Percentiles rank a stretch among this genome's conserved stretches.
Conservation (phyloP, 2,888 invertebrate genomes). For the Trichogramma evanescens region DNA sequence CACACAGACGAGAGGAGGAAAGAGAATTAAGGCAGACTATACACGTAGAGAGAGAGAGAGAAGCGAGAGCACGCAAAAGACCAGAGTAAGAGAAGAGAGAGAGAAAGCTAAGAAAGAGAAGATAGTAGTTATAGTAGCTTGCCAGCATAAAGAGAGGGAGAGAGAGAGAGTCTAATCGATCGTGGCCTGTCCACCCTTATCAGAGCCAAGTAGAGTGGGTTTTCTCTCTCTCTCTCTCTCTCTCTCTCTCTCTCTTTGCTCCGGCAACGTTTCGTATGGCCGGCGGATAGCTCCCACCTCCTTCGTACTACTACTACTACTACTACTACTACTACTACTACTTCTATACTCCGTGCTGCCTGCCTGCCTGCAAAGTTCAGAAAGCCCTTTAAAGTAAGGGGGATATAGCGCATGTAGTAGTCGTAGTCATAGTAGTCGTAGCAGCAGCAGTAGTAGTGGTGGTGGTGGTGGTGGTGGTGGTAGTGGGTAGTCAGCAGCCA, state of each 20-base stretch:
- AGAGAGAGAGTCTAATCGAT: conserved; percentile 43
- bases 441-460: not conserved
- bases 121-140: conserved; percentile 15
- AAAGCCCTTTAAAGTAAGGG: conserved; percentile 46
- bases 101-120: conserved; percentile 21
- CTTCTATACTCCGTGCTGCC: conserved; percentile 15
- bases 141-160: conserved; percentile 28
- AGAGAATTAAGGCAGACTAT: conserved; percentile 18
- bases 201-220: conserved; percentile 27
- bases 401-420: conserved; percentile 24
- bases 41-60: not conserved
- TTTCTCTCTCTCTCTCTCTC: not conserved
- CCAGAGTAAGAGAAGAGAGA: conserved; percentile 2
- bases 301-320: conserved; percentile 15
- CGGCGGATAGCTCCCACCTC: conserved; percentile 32
- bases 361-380: conserved; percentile 8
- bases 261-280: conserved; percentile 41
- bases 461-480: not conserved
- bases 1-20: conserved; percentile 8
- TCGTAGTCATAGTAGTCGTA: not conserved
- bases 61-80: conserved; percentile 1
- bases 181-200: conserved; percentile 49
- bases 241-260: conserved; percentile 21
- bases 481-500: conserved; percentile 40
- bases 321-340: not conserved